Base-by-base conservation (phyloP, 2,797 vertebrate genomes). In the Spondyliosoma cantharus region DNA sequence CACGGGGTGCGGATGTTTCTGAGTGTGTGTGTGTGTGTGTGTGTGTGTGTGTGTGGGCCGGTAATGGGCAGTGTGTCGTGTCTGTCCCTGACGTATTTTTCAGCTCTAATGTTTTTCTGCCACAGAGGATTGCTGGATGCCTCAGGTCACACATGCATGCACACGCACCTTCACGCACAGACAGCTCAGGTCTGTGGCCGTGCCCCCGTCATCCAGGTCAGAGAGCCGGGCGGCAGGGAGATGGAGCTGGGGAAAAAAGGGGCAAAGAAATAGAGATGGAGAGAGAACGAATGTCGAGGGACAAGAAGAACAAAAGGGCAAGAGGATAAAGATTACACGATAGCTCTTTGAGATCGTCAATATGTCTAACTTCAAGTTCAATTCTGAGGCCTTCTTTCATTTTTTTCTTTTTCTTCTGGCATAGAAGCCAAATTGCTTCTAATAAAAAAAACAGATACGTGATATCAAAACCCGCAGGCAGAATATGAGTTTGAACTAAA, bases 21-120 rank as follows among this genome's bases (percentile, higher is more conserved):
- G 74, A 50, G 73, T 75, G 80, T 52, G 70, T 52, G 54, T 63
- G 60, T 63, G 69, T 9, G 54, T 2, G 27, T 27, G 27, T 57
- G 25, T 19, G 59, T 49, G 48, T 62, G 32, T 71, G n/a, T 56
- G 45, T 63, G 66, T 32, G 50, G 63, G 52, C 57, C 0, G 3
- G 22, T 72, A 83, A 80, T 77, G 80, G 87, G 48, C 61, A 70
- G 64, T 43, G 76, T 66, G 71, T 70, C 59, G 74, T 19, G 3
- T 80, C 74, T 76, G 78, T 84, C 87, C 80, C 78, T 57, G 67
- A 72, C 16, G 64, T 83, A 73, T 78, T 76, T 83, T 78, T 71
- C 71, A 73, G 74, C 64, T 85, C 79, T 83, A 82, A 90, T 90
- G 84, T 85, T 80, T 86, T 80, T 88, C 59, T 82, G 63, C 84